Evolutionary conservation across 2,888 invertebrate genomes (phyloP).

Genomic region (Drosophila neotestacea): DNA sequence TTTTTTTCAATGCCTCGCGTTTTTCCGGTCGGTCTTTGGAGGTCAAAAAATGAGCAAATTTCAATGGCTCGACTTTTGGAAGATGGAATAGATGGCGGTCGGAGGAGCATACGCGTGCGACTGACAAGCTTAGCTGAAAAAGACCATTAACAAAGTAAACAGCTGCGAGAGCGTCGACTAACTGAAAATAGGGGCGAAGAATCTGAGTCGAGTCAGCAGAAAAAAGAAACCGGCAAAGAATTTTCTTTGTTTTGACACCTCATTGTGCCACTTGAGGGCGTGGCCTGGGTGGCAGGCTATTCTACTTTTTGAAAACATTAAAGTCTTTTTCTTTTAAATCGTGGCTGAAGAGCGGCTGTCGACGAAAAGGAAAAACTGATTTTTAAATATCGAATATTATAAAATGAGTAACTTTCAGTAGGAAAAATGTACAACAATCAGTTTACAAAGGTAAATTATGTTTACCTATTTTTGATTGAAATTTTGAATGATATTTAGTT

Average conservation of each 20-base stretch:
- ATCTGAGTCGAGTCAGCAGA: slow-evolving; percentile 66
- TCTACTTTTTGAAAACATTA: slow-evolving; percentile 38
- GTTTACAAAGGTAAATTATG: too few relatives aligned
- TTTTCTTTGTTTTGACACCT: slow-evolving; percentile 81
- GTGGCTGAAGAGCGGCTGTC: slow-evolving; percentile 19
- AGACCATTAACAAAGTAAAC: slow-evolving; percentile 82
- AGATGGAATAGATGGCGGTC: not conserved
- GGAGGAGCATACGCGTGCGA: slow-evolving; percentile 53
- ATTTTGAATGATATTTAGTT: too few relatives aligned
- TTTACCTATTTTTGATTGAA: too few relatives aligned
- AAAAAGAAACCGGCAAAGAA: slow-evolving; percentile 44
- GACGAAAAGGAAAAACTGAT: not conserved
- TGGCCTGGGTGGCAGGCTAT: slow-evolving; percentile 6
- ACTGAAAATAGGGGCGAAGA: slow-evolving; percentile 48
- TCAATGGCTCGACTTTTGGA: slow-evolving; percentile 44
- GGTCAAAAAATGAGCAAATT: slow-evolving; percentile 74
- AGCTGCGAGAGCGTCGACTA: slow-evolving; percentile 69
- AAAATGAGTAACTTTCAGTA: not conserved
- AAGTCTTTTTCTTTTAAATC: slow-evolving; percentile 26
- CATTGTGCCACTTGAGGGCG: slow-evolving; percentile 44
- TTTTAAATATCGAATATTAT: not conserved
- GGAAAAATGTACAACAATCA: too few relatives aligned
- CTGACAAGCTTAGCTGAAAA: slow-evolving; percentile 77
- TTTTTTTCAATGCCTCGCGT: slow-evolving; percentile 65
- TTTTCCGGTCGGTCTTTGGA: slow-evolving; percentile 36